phyloP scores from a whole-genome alignment of 2,888 invertebrate genomes.

The Aporophyla nigra region DNA sequence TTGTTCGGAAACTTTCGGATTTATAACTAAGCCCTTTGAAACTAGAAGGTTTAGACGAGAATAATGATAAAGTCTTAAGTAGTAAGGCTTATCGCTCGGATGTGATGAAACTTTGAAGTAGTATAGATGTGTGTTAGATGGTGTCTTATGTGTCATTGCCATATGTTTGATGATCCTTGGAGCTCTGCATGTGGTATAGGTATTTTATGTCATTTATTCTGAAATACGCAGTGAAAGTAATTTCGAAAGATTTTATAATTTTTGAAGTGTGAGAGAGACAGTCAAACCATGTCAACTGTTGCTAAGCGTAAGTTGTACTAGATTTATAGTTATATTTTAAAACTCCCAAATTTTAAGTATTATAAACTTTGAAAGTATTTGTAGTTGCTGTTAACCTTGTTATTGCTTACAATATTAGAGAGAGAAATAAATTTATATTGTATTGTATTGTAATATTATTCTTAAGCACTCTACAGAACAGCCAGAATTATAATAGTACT shows the following conservation, averaged over 20 bases:
- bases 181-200: background rate
- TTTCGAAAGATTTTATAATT: background rate
- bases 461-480: conserved; percentile 7
- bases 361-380: background rate
- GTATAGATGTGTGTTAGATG: conserved; percentile 19
- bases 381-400: background rate
- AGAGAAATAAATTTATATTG: too few species aligned
- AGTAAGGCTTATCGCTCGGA: conserved; percentile 48
- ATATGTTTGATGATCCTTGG: background rate
- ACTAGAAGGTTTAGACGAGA: conserved; percentile 58
- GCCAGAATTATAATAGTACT: conserved; percentile 20
- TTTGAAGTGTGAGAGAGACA: background rate
- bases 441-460: too few species aligned
- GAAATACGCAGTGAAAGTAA: background rate
- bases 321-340: too few species aligned
- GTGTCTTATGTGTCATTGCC: conserved; percentile 1
- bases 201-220: background rate
- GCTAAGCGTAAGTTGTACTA: background rate
- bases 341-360: background rate
- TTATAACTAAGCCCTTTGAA: conserved; percentile 62
- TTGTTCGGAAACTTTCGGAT: conserved; percentile 63
- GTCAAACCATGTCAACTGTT: background rate
- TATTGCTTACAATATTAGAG: conserved; percentile 1
- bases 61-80: conserved; percentile 54
- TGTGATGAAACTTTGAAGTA: conserved; percentile 50